Base-by-base conservation (phyloP, 2,113 vertebrate genomes). In the Psephotus haematonotus region DNA sequence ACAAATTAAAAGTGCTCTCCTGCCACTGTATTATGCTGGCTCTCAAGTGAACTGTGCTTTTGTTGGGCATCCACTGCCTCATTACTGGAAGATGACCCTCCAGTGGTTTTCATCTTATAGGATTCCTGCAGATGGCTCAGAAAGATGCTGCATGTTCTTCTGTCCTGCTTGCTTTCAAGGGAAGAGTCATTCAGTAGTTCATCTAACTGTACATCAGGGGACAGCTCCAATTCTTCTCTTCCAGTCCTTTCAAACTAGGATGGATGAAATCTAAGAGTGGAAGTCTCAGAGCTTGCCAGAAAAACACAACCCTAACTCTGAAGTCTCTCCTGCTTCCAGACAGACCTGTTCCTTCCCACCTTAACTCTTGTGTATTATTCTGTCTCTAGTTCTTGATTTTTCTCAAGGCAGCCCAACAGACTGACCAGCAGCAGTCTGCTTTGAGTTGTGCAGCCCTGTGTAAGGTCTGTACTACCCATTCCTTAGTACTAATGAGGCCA, bases 1-100 rank as follows among this genome's bases (percentile, higher is more conserved):
- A 84, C 39, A 94, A 91, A 82, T 52, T 46, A 82, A 96, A 96
- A 86, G 84, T 82, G 81, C 78, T 97, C 53, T 88, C 75, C 82
- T 93, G 50, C 46, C 87, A 86, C 82, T 80, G 31, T 46, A 43
- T 77, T 82, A 82, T 24, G 93, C 63, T 82, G 70, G 67, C 59
- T 91, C 46, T 53, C 82, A 90, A 82, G 82, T 17, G 28, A 89
- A 87, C 84, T 94, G 87, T 93, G 87, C 91, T 95, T 88, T 93
- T 70, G 31, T 31, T 53, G 44, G 82, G 44, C 59, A 87, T 85
- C 31, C 31, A 63, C 46, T 74, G 46, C 67, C 59, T 94, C 75
- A 59, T 63, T 76, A 87, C 93, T 82, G 49, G 87, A 94, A 90
- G 59, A 50, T 59, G 75, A 82, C 53, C 53, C 65, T 91, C 78